These are phyloP conservation scores for Hemicordylus capensis DNA, from an alignment of 2,113 vertebrate species.

Conservation along the genomic window DNA sequence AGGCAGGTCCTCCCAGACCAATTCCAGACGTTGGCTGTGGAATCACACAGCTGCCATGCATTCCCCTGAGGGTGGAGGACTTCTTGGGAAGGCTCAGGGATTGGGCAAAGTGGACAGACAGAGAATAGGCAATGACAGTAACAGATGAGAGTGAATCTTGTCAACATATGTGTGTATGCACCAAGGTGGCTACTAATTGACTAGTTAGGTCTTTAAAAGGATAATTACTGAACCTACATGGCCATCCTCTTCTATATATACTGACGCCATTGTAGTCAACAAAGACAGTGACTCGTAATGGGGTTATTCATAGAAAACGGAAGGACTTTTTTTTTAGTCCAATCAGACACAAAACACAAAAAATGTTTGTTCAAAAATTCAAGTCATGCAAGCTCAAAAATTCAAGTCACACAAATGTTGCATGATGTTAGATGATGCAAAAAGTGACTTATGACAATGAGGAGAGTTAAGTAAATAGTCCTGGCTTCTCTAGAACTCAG, in stretches of 20 bases:
- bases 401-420: too few relatives aligned
- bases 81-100: constrained; percentile 23
- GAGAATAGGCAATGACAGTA: constrained; percentile 22
- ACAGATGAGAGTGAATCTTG: constrained; percentile 37
- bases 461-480: too few relatives aligned
- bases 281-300: constrained; percentile 14
- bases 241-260: background rate
- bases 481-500: too few relatives aligned
- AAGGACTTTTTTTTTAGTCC: too few relatives aligned
- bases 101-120: background rate
- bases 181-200: constrained; percentile 30
- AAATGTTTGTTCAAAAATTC: too few relatives aligned
- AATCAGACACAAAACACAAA: too few relatives aligned
- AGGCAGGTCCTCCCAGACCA: background rate
- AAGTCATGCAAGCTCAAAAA: too few relatives aligned
- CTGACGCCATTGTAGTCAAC: background rate
- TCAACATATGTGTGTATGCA: constrained; percentile 1
- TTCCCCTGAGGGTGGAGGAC: background rate
- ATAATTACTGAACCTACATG: constrained; percentile 8
- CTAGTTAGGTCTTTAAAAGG: constrained; percentile 36
- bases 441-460: too few relatives aligned
- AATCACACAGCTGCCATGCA: background rate
- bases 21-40: background rate
- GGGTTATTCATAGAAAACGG: background rate
- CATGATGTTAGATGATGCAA: too few relatives aligned